A percentile compares a stretch with the other conserved stretches of the same genome.
These are phyloP conservation scores for Agapostemon virescens DNA, from an alignment of 2,888 invertebrate genomes.

Conservation along the genomic window DNA sequence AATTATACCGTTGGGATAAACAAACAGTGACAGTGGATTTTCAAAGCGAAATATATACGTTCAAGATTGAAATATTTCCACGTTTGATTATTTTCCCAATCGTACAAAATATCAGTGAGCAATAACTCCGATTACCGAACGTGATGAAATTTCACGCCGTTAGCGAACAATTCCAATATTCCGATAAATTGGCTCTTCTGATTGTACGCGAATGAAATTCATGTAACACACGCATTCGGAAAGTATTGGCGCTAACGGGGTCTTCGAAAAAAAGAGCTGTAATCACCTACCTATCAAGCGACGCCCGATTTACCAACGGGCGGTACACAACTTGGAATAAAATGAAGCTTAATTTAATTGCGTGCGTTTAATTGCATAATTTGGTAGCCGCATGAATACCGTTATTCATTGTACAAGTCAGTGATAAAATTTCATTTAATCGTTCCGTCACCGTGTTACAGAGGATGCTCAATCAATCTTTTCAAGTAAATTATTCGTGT, in stretches of 20 bases:
- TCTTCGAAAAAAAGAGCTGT: not conserved
- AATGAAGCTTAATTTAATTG: not conserved
- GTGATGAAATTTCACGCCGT: conserved; percentile 40
- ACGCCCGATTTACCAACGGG: not conserved
- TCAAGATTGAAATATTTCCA: conserved; percentile 12
- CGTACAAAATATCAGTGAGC: conserved; percentile 18
- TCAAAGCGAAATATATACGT: not conserved
- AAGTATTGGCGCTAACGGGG: not conserved
- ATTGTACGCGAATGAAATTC: conserved; percentile 31
- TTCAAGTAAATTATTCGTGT: conserved; percentile 10
- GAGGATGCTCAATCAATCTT: conserved; percentile 2
- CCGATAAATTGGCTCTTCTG: conserved; percentile 30
- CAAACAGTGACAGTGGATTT: not conserved
- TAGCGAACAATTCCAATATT: conserved; percentile 36
- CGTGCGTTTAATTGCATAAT: not conserved
- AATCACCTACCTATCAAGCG: not conserved
- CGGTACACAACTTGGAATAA: not conserved
- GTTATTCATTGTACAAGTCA: not conserved
- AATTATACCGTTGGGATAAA: too few relatives aligned
- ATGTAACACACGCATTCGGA: not conserved
- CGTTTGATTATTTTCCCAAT: conserved; percentile 31
- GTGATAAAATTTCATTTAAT: not conserved
- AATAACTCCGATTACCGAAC: conserved; percentile 24
- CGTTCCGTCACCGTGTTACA: not conserved
- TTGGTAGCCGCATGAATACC: not conserved